Base-by-base conservation (phyloP, 2,888 invertebrate genomes). In the Shargacucullia verbasci region DNA sequence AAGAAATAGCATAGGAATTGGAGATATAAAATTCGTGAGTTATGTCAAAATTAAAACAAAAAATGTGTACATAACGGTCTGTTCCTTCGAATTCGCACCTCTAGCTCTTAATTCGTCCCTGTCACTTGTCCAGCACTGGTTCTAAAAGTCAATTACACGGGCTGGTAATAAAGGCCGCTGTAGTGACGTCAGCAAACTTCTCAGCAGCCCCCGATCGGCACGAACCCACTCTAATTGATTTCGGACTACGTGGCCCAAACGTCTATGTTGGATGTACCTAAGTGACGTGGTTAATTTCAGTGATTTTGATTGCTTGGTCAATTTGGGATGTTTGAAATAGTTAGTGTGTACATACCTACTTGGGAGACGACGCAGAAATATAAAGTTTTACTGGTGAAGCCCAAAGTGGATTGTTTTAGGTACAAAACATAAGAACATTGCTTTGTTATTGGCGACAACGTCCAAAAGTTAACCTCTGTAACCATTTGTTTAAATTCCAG, bases 141-240 rank as follows among this genome's bases (percentile, higher is more conserved):
- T 73, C 76, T 63, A 60, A 76, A 73, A 76, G 73, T 73, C 73
- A 76, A 76, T 73, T 70, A 76, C 73, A 63, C 53, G 73, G 50
- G 52, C 53, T 64, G 53, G 70, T 70, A 73, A 76, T 73, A 76
- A 73, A 66, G 73, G 73, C 43, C 46, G 45, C 39, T 48, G 54
- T 49, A 35, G 73, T 73, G 74, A 76, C 73, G 74, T 76, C 61
- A 73, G 76, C 76, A 43, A 73, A 76, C 45, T 67, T 71, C 67
- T 59, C 48, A 59, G 60, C 35, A 62, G 56, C 50, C 59, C 55
- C 47, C 59, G 59, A 72, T 67, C 54, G 76, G 71, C 72, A 75
- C 76, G 69, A 12, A 46, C 52, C 71, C 55, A 62, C 56, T 69
- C 64, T 76, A 76, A 73, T 76, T 73, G 76, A 73, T 76, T 73